These are phyloP conservation scores for Philaethria dido DNA, from an alignment of 2,888 invertebrate species.

Conservation along the genomic window DNA sequence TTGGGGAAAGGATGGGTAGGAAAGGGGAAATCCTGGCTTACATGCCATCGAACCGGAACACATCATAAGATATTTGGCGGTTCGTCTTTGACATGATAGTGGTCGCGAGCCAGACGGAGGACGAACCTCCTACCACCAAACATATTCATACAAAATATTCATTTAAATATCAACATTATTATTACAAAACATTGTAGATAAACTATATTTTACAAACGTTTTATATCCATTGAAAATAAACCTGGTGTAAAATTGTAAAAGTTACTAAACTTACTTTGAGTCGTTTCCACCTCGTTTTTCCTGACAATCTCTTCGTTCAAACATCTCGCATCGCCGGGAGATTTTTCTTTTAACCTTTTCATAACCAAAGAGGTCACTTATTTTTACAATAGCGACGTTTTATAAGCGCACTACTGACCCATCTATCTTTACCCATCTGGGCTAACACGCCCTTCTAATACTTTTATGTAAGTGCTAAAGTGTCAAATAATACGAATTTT, in stretches of 20 bases:
- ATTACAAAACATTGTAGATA: neutral
- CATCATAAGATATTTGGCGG: too few relatives aligned
- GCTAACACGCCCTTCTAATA: constrained; percentile 21
- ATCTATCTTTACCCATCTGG: constrained; percentile 22
- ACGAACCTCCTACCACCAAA: too few relatives aligned
- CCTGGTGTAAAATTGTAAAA: constrained; percentile 14
- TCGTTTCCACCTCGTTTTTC: constrained; percentile 18
- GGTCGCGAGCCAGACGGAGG: too few relatives aligned
- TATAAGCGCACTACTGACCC: constrained; percentile 36
- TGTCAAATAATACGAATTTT: neutral
- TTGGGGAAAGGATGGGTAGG: too few relatives aligned
- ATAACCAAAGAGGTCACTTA: constrained; percentile 42
- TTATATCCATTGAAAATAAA: constrained; percentile 15
- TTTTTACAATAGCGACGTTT: constrained; percentile 40
- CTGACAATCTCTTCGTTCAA: constrained; percentile 22
- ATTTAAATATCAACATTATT: neutral
- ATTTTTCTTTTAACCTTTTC: constrained; percentile 43
- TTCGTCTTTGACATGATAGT: too few relatives aligned
- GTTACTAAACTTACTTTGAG: constrained; percentile 14
- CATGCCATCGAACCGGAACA: too few relatives aligned
- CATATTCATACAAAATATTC: neutral
- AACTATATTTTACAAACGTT: neutral
- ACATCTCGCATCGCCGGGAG: constrained; percentile 33
- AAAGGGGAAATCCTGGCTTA: too few relatives aligned
- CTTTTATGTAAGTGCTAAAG: constrained; percentile 18